Evolutionary conservation across 2,113 vertebrate genomes (phyloP).

Genomic region (Chaetura pelagica): DNA sequence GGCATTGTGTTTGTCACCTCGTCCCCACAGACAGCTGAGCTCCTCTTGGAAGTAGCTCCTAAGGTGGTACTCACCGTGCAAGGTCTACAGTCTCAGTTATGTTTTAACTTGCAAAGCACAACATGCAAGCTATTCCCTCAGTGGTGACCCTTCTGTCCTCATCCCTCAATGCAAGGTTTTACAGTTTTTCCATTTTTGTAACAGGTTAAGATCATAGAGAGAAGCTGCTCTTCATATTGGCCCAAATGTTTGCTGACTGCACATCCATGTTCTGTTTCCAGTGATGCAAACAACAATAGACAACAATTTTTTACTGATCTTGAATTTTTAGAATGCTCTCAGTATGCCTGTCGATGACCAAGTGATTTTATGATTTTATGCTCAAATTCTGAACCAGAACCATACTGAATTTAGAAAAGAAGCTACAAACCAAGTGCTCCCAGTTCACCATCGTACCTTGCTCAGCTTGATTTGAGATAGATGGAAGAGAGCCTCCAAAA

Average conservation of each 20-base stretch:
- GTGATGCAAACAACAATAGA: background rate
- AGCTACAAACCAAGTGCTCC: background rate
- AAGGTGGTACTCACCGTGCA: background rate
- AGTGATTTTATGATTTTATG: background rate
- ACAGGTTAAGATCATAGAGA: background rate
- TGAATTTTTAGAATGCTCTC: background rate
- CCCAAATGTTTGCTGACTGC: background rate
- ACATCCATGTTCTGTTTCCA: background rate
- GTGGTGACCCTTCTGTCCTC: background rate
- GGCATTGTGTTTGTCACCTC: background rate
- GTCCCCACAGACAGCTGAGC: background rate
- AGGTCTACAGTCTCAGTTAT: background rate
- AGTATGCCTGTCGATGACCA: background rate
- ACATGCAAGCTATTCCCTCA: background rate
- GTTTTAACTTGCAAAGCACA: background rate
- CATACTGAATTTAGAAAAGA: background rate
- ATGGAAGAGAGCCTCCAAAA: slow-evolving; percentile 83
- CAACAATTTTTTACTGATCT: background rate
- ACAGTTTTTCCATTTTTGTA: background rate
- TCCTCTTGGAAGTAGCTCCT: background rate
- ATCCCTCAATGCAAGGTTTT: background rate
- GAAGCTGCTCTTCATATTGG: background rate
- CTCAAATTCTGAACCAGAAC: background rate
- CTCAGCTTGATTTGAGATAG: slow-evolving; percentile 86
- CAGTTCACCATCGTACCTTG: slow-evolving; percentile 82